Base-by-base conservation (phyloP, 2,113 vertebrate genomes). In the Sciurus niger region DNA sequence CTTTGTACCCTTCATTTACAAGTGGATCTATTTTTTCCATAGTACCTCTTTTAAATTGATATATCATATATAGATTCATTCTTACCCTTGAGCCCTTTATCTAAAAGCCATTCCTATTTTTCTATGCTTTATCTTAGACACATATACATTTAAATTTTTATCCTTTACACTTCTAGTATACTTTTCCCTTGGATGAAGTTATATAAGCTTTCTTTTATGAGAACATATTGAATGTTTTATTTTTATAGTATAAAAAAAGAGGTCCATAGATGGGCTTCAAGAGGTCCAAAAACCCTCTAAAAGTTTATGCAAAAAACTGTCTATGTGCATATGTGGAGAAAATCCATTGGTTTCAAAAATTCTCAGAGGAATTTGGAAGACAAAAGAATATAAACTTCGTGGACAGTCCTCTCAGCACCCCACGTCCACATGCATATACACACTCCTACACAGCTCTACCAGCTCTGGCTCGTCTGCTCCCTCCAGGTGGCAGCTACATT, bases 201-300 rank as follows among this genome's bases (percentile, higher is more conserved):
- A 94, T 40, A 68, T 93, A 87, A 89, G 76, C 53, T 93, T 92
- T 93, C 60, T 94, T 95, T 97, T 77, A 90, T 89, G 78, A 96
- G 58, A 94, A 83, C 46, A 92, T 80, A 87, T 32, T 87, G 74
- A 91, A 78, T 90, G 70, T 53, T 94, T 93, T 89, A 55, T 97
- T 96, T 98, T 96, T 94, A 76, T 83, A 83, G 72, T 83, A 84
- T 46, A 48, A 85, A 68, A 95, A 86, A 63, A 80, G 79, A 78
- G 30, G 63, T 76, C 78, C 60, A 80, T 85, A 90, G 91, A 67
- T 89, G 73, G n/a, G 43, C 79, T 94, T 96, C 51, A 80, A 74
- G 65, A 95, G 34, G 83, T 96, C 83, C 46, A 96, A 48, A 90
- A 95, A 88, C 72, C 76, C 30, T 94, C 58, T 74, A 30, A 83